Conservation (phyloP, 2,888 invertebrate species). For the Eupithecia tripunctaria region DNA sequence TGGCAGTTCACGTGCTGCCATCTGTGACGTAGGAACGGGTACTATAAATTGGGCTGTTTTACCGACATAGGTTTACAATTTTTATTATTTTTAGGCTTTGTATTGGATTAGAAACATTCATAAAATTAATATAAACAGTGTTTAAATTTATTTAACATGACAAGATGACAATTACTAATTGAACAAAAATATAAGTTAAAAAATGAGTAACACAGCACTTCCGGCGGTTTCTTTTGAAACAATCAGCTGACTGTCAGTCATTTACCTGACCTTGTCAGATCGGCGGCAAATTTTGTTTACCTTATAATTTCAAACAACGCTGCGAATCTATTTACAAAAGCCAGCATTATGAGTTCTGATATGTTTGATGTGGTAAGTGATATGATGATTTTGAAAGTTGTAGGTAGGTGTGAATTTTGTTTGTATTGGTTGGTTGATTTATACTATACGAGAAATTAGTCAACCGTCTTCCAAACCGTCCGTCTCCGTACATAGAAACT, state of each 20-base stretch:
- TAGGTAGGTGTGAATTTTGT: background rate
- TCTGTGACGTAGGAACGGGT: slow-evolving; percentile 49
- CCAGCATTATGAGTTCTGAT: slow-evolving; percentile 48
- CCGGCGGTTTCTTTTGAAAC: slow-evolving; percentile 3
- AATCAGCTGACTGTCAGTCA: background rate
- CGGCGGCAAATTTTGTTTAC: background rate
- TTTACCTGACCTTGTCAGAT: slow-evolving; percentile 10
- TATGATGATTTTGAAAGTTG: background rate
- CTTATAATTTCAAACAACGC: background rate
- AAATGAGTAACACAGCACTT: background rate
- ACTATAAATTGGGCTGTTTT: slow-evolving; percentile 46
- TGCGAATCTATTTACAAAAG: slow-evolving; percentile 18
- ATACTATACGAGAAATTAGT: no score
- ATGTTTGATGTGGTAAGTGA: slow-evolving; percentile 55
- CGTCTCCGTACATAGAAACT: no score
- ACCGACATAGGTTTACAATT: slow-evolving; percentile 38
- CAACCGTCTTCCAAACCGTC: no score
- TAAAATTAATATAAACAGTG: background rate
- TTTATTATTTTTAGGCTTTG: background rate
- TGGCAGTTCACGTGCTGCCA: slow-evolving; percentile 55
- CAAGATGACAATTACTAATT: background rate
- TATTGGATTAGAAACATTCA: background rate
- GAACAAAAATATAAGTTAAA: background rate
- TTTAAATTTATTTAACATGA: background rate
- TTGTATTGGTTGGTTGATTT: background rate